These are phyloP conservation scores for fruit fly (Drosophila melanogaster) DNA, from an alignment of 1,140 invertebrate genomes.

Conservation along the genomic window DNA sequence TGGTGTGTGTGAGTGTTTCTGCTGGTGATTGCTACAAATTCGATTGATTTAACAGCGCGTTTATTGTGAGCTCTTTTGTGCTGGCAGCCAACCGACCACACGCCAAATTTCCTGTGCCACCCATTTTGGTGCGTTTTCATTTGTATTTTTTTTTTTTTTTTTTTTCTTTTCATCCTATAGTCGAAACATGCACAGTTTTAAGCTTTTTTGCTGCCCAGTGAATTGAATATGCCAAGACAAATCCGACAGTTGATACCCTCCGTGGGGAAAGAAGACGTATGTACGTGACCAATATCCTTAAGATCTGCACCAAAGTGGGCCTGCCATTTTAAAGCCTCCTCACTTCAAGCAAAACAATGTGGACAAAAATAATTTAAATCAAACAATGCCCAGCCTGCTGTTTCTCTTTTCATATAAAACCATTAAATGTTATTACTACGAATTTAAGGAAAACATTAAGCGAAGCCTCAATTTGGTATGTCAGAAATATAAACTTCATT, in stretches of 20 bases:
- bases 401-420: neutral
- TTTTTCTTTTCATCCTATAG: neutral
- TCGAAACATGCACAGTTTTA: conserved; percentile 1
- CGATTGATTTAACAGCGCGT: conserved; percentile 73
- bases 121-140: neutral
- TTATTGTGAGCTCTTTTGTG: conserved; percentile 20
- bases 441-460: conserved; percentile 5
- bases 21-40: conserved; percentile 73
- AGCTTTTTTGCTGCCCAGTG: conserved; percentile 21
- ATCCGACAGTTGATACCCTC: conserved; percentile 39
- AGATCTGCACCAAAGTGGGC: neutral
- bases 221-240: conserved; percentile 35
- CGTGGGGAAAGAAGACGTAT: neutral
- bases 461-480: conserved; percentile 6
- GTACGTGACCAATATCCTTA: conserved; percentile 27
- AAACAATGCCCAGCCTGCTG: neutral
- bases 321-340: neutral
- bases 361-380: neutral
- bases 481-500: conserved; percentile 2
- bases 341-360: too few species aligned
- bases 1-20: conserved; percentile 13
- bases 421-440: neutral
- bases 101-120: neutral
- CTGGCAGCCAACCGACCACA: conserved; percentile 8
- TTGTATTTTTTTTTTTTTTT: neutral